These are phyloP conservation scores for Lamellibrachia luymesi DNA, from an alignment of 1,140 invertebrate genomes.

Conservation along the genomic window DNA sequence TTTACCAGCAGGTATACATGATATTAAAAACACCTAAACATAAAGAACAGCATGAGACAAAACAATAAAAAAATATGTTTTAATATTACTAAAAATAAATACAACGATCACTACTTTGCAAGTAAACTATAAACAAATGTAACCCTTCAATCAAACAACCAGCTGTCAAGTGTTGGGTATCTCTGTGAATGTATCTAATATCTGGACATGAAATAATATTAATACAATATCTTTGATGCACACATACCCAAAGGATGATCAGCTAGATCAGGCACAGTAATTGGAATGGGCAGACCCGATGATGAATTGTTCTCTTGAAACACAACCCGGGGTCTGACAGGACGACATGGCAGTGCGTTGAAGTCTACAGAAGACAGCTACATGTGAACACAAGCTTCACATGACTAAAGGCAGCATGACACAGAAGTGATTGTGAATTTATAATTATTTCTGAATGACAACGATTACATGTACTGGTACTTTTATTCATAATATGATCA, in stretches of 20 bases:
- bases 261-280: conserved; percentile 40
- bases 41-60: too few relatives aligned
- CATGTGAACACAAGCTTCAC: not conserved
- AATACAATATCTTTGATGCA: not conserved
- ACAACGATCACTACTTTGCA: too few relatives aligned
- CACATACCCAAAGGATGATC: conserved; percentile 57
- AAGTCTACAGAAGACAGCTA: conserved; percentile 63
- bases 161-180: too few relatives aligned
- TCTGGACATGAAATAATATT: too few relatives aligned
- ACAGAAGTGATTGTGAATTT: not conserved
- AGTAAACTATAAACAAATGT: too few relatives aligned
- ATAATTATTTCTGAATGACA: not conserved
- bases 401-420: not conserved
- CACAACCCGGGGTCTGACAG: conserved; percentile 61
- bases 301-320: conserved; percentile 59
- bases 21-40: too few relatives aligned
- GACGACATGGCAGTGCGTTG: conserved; percentile 68
- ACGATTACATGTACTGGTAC: not conserved
- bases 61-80: too few relatives aligned
- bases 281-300: conserved; percentile 54
- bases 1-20: too few relatives aligned
- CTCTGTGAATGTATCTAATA: not conserved
- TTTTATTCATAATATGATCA: too few relatives aligned
- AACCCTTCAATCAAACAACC: too few relatives aligned
- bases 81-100: too few relatives aligned